These are phyloP conservation scores for Heteromurus nitidus DNA, from an alignment of 2,888 invertebrate species.

Conservation along the genomic window DNA sequence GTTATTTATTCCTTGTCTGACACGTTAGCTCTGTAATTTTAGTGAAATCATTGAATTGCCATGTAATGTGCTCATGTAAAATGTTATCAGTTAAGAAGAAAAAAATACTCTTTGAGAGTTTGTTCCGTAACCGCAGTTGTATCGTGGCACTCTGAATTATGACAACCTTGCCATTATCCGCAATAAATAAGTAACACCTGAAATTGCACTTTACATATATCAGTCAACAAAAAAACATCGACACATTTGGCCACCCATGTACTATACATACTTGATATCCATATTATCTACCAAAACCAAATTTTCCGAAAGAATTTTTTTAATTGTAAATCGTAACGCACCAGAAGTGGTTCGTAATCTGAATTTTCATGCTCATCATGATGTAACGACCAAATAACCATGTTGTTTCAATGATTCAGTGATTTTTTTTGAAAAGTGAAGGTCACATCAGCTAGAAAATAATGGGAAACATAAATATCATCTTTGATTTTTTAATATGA, in stretches of 20 bases:
- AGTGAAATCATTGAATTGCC: constrained; percentile 33
- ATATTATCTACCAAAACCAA: too few species aligned
- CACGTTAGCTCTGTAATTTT: constrained; percentile 50
- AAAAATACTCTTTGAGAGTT: not conserved
- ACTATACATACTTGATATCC: too few species aligned
- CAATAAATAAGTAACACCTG: not conserved
- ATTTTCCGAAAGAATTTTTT: too few species aligned
- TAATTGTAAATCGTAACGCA: too few species aligned
- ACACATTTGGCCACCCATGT: too few species aligned
- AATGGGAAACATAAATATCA: not conserved
- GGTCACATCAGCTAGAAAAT: constrained; percentile 27
- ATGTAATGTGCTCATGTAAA: not conserved
- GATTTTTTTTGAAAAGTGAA: constrained; percentile 33
- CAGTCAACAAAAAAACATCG: too few species aligned
- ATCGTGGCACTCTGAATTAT: not conserved
- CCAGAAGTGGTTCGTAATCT: too few species aligned
- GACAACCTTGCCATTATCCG: not conserved
- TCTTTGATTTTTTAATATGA: not conserved
- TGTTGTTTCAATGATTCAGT: too few species aligned
- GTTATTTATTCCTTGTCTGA: constrained; percentile 50
- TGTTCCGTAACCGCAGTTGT: not conserved
- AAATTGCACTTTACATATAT: too few species aligned
- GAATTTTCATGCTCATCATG: too few species aligned
- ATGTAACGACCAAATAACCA: too few species aligned
- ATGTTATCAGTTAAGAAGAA: not conserved